phyloP scores from a whole-genome alignment of 35 echinoderm and acorn worm species.

The Lytechinus variegatus region DNA sequence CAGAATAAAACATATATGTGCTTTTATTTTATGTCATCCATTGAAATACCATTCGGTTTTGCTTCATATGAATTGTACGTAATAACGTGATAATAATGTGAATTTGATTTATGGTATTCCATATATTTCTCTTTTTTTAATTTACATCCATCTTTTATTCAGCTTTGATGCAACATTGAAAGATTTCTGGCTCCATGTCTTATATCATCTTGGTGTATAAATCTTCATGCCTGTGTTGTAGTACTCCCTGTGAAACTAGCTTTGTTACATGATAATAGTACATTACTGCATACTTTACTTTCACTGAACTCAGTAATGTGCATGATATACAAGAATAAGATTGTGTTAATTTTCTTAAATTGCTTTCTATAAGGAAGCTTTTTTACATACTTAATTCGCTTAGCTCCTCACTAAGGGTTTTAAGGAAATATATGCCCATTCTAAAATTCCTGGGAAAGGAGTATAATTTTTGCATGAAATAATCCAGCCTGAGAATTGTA shows the following conservation, averaged over 20 bases:
- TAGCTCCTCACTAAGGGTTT: too few species aligned
- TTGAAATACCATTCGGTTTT: background rate
- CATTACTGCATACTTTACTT: background rate
- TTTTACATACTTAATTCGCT: too few species aligned
- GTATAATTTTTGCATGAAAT: too few species aligned
- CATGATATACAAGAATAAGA: background rate
- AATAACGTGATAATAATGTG: background rate
- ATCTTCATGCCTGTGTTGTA: background rate
- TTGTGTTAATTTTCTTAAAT: background rate
- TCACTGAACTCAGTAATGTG: background rate
- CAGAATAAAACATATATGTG: background rate
- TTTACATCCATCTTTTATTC: background rate
- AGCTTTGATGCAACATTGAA: background rate
- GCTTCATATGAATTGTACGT: background rate
- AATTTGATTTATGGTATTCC: background rate
- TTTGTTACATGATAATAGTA: background rate
- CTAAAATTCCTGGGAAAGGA: too few species aligned
- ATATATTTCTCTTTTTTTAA: background rate
- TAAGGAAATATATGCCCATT: too few species aligned
- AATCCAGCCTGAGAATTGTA: too few species aligned
- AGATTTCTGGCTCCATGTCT: background rate
- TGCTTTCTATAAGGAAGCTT: background rate
- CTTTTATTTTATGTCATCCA: background rate
- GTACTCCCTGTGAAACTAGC: background rate
- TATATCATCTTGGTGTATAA: background rate